Evolutionary conservation across 92 coral and sea anemone species (phyloP), one percentile per base, ranked within the genome.

Genomic region (Nematostella vectensis): DNA sequence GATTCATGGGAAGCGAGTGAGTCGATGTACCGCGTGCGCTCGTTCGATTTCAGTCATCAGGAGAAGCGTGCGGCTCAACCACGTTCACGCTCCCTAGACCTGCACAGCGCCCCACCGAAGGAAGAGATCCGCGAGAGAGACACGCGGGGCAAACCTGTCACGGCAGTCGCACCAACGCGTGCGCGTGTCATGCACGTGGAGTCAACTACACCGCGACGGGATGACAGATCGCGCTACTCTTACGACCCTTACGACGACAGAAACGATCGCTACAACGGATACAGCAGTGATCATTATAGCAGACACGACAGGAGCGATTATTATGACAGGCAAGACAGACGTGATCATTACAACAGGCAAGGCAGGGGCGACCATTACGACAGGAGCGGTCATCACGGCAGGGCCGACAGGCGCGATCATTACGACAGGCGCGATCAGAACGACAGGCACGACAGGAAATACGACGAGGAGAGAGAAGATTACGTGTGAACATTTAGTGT

Each of bases 381-480:
- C n/a, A n/a, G n/a, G n/a, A n/a, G n/a, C n/a, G n/a, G n/a, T n/a
- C n/a, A n/a, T n/a, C n/a, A n/a, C n/a, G n/a, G n/a, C n/a, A n/a
- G n/a, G n/a, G 44, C 44, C 44, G n/a, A 37, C n/a, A 37, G 10
- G 10, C 44, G 44, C 10, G 44, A 10, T 37, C 10, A n/a, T 37
- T 37, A 37, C n/a, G 10, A 10, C 44, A 10, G 10, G 44, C 44
- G 44, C 44, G 10, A 37, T 10, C n/a, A 37, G n/a, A 37, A 10
- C 10, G 44, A 10, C 10, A 10, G 11, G 44, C n/a, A 37, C 44
- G n/a, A 37, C 44, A 10, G n/a, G n/a, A 37, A 37, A 10, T 10
- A 37, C 44, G 44, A 37, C 44, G n/a, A 37, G n/a, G 53, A 47
- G 18, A 47, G 19, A 21, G 53, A 17, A 17, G 53, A 24, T 25